Percentiles rank a stretch among this genome's conserved stretches.
These are phyloP conservation scores for Pardosa pseudoannulata DNA, from an alignment of 2,888 invertebrate species.

Conservation along the genomic window DNA sequence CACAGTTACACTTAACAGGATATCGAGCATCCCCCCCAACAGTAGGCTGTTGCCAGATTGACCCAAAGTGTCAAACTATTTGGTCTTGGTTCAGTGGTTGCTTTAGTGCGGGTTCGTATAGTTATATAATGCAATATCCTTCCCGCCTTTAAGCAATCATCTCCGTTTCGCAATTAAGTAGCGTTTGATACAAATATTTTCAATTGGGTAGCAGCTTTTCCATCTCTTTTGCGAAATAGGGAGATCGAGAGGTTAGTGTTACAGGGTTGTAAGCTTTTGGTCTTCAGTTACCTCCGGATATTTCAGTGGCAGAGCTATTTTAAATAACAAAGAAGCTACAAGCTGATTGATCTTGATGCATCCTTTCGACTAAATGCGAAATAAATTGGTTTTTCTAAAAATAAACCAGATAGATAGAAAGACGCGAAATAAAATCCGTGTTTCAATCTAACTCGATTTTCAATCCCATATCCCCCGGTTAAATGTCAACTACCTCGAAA, in stretches of 20 bases:
- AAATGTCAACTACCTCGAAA: no score
- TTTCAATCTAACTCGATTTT: no score
- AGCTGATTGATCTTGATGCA: not conserved
- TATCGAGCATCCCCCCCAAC: conserved; percentile 31
- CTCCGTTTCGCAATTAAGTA: conserved; percentile 55
- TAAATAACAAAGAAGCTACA: not conserved
- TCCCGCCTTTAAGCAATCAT: conserved; percentile 46
- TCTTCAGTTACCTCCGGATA: conserved; percentile 16
- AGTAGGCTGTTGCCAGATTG: conserved; percentile 24
- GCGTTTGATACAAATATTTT: not conserved
- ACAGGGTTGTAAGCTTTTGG: conserved; percentile 28
- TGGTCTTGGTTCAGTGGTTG: conserved; percentile 57
- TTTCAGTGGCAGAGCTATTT: conserved; percentile 14
- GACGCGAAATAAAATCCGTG: no score
- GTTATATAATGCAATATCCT: conserved; percentile 66
- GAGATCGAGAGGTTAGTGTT: conserved; percentile 49
- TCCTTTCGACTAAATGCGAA: not conserved
- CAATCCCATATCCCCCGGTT: no score
- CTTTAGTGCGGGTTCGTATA: conserved; percentile 5
- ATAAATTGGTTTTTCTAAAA: not conserved
- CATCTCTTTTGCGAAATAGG: conserved; percentile 33
- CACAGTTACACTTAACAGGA: conserved; percentile 48
- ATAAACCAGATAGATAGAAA: no score
- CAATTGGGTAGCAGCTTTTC: conserved; percentile 2
- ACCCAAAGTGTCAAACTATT: conserved; percentile 68